phyloP scores from a whole-genome alignment of 2,888 invertebrate genomes.

The Rhingia rostrata region DNA sequence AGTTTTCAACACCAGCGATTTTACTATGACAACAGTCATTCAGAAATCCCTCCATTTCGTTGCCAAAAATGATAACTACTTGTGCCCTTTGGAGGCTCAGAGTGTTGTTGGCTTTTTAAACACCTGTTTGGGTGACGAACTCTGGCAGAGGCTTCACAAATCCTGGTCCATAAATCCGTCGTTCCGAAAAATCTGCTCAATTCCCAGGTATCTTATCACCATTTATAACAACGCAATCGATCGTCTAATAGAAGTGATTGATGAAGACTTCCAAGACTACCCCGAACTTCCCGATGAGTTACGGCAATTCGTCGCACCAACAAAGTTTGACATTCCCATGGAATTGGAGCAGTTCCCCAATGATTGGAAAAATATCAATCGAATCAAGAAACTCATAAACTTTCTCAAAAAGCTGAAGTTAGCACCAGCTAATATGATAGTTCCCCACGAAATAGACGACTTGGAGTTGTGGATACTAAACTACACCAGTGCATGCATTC shows the following conservation, averaged over 20 bases:
- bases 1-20: conserved; percentile 68
- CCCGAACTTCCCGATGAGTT: conserved; percentile 88
- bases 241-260: conserved; percentile 85
- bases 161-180: conserved; percentile 78
- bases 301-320: conserved; percentile 83
- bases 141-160: conserved; percentile 85
- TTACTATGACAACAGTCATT: conserved; percentile 67
- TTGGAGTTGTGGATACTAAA: conserved; percentile 78
- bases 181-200: conserved; percentile 80
- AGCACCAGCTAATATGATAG: conserved; percentile 70
- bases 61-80: conserved; percentile 82
- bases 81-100: conserved; percentile 84
- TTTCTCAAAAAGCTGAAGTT: conserved; percentile 85
- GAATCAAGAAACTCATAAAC: conserved; percentile 84
- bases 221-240: conserved; percentile 88
- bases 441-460: conserved; percentile 68
- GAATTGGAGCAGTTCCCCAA: conserved; percentile 87
- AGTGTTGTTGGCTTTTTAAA: conserved; percentile 85
- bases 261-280: conserved; percentile 85
- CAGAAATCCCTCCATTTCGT: conserved; percentile 76
- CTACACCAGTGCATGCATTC: conserved; percentile 76
- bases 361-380: conserved; percentile 84
- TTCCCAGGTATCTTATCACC: conserved; percentile 84
- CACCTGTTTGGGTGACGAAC: conserved; percentile 85
- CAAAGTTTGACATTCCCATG: conserved; percentile 84